These are phyloP conservation scores for Pasiphila rectangulata DNA, from an alignment of 2,888 invertebrate species.

Conservation along the genomic window DNA sequence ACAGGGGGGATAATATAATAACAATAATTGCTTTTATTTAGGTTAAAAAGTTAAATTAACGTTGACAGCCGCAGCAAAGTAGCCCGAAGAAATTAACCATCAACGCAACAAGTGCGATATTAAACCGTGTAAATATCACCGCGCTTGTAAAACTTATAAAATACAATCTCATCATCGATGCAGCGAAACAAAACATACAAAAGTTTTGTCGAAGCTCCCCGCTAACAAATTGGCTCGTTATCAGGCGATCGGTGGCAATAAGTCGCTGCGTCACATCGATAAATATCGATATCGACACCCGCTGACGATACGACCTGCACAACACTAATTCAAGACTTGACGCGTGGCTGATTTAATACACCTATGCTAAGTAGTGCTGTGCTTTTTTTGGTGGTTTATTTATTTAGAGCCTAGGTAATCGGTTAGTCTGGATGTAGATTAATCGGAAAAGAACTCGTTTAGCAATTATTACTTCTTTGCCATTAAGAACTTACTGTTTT, in stretches of 20 bases:
- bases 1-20: neutral
- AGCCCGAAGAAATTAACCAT: neutral
- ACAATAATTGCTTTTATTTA: neutral
- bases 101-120: constrained; percentile 18
- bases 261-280: constrained; percentile 63
- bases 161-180: constrained; percentile 41
- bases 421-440: constrained; percentile 4
- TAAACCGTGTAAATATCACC: constrained; percentile 32
- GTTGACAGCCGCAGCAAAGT: constrained; percentile 9
- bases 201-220: constrained; percentile 41
- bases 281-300: constrained; percentile 66
- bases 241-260: constrained; percentile 66
- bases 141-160: constrained; percentile 33
- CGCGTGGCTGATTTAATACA: constrained; percentile 44
- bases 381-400: constrained; percentile 10
- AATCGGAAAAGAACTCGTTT: constrained; percentile 1
- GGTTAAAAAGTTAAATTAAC: neutral
- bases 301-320: constrained; percentile 52
- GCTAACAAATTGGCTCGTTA: constrained; percentile 74
- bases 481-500: too few relatives aligned
- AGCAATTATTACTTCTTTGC: neutral
- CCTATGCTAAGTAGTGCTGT: constrained; percentile 18
- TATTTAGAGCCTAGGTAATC: constrained; percentile 13
- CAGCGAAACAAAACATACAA: constrained; percentile 46
- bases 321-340: constrained; percentile 55